phyloP scores from a whole-genome alignment of 53 echinoderm and acorn worm species.

The Mesocentrotus franciscanus region DNA sequence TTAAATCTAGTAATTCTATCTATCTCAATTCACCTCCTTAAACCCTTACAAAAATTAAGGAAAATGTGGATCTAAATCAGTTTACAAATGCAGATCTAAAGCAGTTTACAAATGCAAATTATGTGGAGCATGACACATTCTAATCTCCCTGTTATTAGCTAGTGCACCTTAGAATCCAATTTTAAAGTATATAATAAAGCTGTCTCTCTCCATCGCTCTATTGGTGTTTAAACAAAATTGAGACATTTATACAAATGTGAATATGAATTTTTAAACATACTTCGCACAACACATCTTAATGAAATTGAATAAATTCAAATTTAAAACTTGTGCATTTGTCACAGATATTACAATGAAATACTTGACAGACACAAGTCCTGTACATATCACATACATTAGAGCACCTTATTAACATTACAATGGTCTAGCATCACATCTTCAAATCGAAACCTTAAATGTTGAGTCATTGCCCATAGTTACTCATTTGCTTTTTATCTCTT shows the following conservation, averaged over 20 bases:
- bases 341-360: background rate
- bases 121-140: no score
- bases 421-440: background rate
- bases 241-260: background rate
- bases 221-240: background rate
- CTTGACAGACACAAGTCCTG: background rate
- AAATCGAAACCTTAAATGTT: background rate
- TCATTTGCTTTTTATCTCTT: background rate
- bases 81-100: no score
- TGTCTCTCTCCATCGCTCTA: no score
- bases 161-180: no score
- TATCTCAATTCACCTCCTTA: no score
- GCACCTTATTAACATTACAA: background rate
- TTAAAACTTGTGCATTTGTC: background rate
- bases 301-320: background rate
- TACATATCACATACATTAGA: background rate
- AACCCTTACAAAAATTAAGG: no score
- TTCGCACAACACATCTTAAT: background rate
- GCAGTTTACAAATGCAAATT: no score
- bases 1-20: no score
- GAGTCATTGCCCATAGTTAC: background rate
- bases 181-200: no score
- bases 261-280: background rate
- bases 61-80: no score
- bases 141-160: no score